A percentile compares a stretch with the other conserved stretches of the same genome.
Evolutionary conservation across 2,113 vertebrate genomes (phyloP).

Genomic region (Sialia sialis): DNA sequence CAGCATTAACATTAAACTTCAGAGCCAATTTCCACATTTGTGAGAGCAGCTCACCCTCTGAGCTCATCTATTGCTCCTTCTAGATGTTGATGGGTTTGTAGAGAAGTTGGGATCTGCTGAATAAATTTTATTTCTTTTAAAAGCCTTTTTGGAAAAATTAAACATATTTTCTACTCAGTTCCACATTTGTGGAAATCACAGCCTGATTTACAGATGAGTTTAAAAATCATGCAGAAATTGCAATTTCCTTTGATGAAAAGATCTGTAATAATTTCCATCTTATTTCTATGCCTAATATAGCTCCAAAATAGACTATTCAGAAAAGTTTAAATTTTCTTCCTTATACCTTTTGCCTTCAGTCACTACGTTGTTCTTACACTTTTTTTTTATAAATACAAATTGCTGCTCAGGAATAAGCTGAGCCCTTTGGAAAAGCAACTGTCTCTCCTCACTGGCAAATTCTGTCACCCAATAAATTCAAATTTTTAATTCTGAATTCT

Average conservation of each 20-base stretch:
- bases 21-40: not conserved
- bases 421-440: not conserved
- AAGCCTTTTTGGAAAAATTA: not conserved
- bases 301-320: not conserved
- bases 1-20: not conserved
- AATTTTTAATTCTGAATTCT: not conserved
- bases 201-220: not conserved
- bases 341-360: not conserved
- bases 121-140: not conserved
- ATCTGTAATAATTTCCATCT: not conserved
- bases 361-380: not conserved
- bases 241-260: not conserved
- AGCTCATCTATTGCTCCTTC: not conserved
- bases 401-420: not conserved
- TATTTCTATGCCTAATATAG: not conserved
- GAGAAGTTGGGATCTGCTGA: not conserved
- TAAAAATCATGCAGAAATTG: not conserved
- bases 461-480: not conserved
- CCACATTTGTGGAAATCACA: not conserved
- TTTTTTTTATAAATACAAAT: not conserved
- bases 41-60: not conserved
- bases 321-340: not conserved
- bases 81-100: not conserved
- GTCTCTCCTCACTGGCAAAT: not conserved
- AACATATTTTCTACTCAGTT: not conserved